phyloP scores from a whole-genome alignment of 2,888 invertebrate species.

The Bellardia pandia region DNA sequence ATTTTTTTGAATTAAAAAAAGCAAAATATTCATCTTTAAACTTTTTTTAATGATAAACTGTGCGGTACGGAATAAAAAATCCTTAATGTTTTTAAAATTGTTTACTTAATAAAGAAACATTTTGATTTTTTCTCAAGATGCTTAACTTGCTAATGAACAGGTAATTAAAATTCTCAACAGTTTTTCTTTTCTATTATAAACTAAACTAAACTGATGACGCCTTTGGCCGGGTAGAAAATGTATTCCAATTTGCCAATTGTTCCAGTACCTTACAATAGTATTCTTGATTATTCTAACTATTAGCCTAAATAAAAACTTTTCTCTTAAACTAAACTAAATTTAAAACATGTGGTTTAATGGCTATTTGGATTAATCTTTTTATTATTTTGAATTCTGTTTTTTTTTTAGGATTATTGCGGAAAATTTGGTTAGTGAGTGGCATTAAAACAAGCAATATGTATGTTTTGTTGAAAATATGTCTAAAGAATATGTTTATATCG shows the following conservation, averaged over 20 bases:
- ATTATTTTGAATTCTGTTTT: not conserved
- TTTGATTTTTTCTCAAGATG: not conserved
- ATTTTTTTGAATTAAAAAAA: conserved; percentile 26
- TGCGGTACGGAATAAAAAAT: conserved; percentile 18
- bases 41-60: conserved; percentile 32
- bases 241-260: too few relatives aligned
- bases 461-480: too few relatives aligned
- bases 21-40: conserved; percentile 19
- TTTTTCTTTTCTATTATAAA: too few relatives aligned
- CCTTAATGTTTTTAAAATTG: not conserved
- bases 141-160: conserved; percentile 7
- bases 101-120: not conserved
- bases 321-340: too few relatives aligned
- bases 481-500: too few relatives aligned
- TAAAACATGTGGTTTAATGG: not conserved
- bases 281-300: too few relatives aligned
- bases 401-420: not conserved
- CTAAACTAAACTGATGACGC: too few relatives aligned
- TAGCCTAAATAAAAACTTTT: too few relatives aligned
- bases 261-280: too few relatives aligned
- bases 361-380: not conserved
- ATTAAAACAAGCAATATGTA: too few relatives aligned
- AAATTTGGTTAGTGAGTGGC: too few relatives aligned
- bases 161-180: not conserved
- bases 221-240: too few relatives aligned